Base-by-base conservation (phyloP, 1,140 invertebrate genomes). In the Panulirus ornatus region DNA sequence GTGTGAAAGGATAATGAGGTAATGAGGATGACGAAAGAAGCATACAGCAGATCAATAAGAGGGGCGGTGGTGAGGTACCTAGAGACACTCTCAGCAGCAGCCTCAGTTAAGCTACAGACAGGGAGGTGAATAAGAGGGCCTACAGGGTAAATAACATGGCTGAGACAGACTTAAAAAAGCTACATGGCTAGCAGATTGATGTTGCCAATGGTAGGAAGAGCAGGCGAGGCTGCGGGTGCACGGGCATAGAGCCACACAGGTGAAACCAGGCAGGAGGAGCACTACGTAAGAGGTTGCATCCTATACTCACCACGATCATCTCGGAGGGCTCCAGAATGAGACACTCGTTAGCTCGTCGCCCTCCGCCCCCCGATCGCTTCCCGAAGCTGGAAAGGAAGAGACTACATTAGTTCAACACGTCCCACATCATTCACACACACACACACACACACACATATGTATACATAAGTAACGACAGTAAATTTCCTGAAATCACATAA, bases 281-380 rank as follows among this genome's bases (percentile, higher is more conserved):
- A n/a, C n/a, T n/a, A n/a, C n/a, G n/a, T n/a, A n/a, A n/a, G n/a
- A n/a, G n/a, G n/a, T n/a, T n/a, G n/a, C n/a, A n/a, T n/a, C 30
- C 16, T 0, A 71, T 76, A 94, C 95, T 94, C 93, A 97, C 97
- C 93, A 97, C 97, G 93, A 98, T 97, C 97, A 98, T 97, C 94
- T 97, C 97, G 92, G 97, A 97, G 81, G 97, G 96, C 94, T 97
- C 97, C 92, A 97, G 94, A 76, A 97, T 96, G 93, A 97, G 96
- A 93, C 97, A 98, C 94, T 97, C 97, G 94, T 97, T 97, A 85
- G 96, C 95, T 92, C 97, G 95, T 58, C 97, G 94, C 70, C 96
- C 95, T 92, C 93, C 93, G 91, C 96, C 95, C 81, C 96, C 96
- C 90, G 95, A 96, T 92, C 97, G 95, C 94, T 97, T 97, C 83